Base-by-base conservation (phyloP, 1,140 invertebrate genomes). In the Orchestia grillus region DNA sequence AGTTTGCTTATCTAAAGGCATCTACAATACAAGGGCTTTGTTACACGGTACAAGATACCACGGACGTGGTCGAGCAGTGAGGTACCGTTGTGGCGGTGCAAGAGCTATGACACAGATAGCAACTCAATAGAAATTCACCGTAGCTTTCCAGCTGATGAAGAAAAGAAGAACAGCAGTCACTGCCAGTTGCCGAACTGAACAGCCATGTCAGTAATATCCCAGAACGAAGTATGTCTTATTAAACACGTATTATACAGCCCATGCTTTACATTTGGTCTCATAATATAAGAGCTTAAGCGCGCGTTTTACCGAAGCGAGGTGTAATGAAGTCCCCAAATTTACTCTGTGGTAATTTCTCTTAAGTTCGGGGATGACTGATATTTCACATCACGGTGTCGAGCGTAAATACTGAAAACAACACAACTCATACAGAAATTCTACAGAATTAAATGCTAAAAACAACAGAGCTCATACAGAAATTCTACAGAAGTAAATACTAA, bases 11-110 rank as follows among this genome's bases (percentile, higher is more conserved):
- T 94, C 92, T 43, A n/a, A 40, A 44, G 92, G 92, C 47, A 45
- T 94, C 92, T 28, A n/a, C 44, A 0, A 28, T 45, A 94, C 92
- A 94, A 94, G 92, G 44, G 41, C 44, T 94, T 94, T 44, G 43
- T 94, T 94, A 47, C 92, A 45, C 36, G 92, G 44, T n/a, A 94
- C 88, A 42, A 90, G 43, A 90, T 90, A 90, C 43, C 62, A 77
- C 3, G 28, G 62, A 36, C 36, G 36, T 77, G 11, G 62, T 36
- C 62, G 62, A 77, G 62, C 62, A 15, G 62, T 77, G 62, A 36
- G 62, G 62, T 77, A 77, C 62, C 62, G 62, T 77, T 77, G 62
- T 77, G 36, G 28, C 62, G 62, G 36, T 36, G 62, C 62, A 3
- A 36, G 62, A 8, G 62, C 36, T 77, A 3, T 77, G 62, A 36